Evolutionary conservation across 2,113 vertebrate genomes (phyloP), one percentile per base, ranked within the genome.

Genomic region (Antigone vipio): DNA sequence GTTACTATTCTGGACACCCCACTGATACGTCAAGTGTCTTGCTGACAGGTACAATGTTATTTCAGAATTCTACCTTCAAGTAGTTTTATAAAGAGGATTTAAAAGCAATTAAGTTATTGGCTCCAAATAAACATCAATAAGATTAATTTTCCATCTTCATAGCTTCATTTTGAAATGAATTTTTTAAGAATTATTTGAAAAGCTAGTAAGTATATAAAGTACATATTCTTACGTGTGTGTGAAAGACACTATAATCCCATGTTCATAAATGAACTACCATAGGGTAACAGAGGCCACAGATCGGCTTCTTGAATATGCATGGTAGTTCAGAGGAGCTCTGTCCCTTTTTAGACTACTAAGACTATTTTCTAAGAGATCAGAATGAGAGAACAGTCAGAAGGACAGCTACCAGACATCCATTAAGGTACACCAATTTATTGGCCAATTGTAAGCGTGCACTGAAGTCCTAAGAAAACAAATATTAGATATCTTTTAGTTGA

Each of bases 21-120:
- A 55, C 2, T 34, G 38, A 26, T 8, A 49, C 0, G 0, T 32
- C 40, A 64, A 74, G 11, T 15, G 15, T n/a, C 62, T 66, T 62
- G 49, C 22, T 38, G 47, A 79, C 1, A 6, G 30, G 29, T 42
- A 76, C 14, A 35, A 45, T 4, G 19, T 29, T 40, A 92, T 32
- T 72, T 40, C 53, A 91, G 59, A 75, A 64, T 85, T 67, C 68
- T 77, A 81, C 40, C 40, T 67, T n/a, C 24, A 63, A 73, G 49
- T 32, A 73, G 32, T 45, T 83, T 90, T 79, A 74, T 23, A 67
- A 59, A 73, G 35, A 81, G 11, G 19, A 55, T 29, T 60, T 55
- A 88, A 67, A 21, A 32, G 10, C 49, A 73, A 30, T 63, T 81
- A 44, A 73, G 34, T 63, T 81, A 44, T 12, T 85, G 19, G 10